phyloP scores from a whole-genome alignment of 37 sponge, comb jelly and placozoan genomes.

The Chondrosia reniformis region DNA sequence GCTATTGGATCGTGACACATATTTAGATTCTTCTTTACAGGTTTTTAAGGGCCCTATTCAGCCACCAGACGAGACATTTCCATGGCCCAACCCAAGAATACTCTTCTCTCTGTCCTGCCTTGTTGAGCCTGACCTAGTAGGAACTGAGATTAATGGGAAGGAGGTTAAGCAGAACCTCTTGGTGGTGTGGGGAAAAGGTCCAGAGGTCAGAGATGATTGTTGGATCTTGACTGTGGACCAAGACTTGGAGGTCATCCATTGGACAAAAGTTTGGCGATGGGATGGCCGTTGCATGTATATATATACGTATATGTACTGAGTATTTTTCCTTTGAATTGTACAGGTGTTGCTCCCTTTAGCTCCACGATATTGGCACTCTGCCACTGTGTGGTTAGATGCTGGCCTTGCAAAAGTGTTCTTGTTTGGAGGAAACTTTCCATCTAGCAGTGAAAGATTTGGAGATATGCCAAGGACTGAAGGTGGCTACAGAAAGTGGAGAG shows the following conservation, averaged over 20 bases:
- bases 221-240: too few species aligned
- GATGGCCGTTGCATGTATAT: background rate
- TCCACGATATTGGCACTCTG: slow-evolving; percentile 14
- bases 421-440: slow-evolving; percentile 20
- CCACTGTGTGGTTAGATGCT: background rate
- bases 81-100: slow-evolving; percentile 8
- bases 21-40: too few species aligned
- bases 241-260: background rate
- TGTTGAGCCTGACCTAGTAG: background rate
- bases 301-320: background rate
- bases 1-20: too few species aligned
- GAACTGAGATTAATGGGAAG: background rate
- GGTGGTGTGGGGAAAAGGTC: background rate
- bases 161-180: background rate
- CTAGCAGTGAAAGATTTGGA: background rate
- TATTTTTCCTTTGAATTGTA: background rate
- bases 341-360: background rate
- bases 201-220: too few species aligned
- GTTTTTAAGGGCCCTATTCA: too few species aligned
- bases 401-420: background rate
- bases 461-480: background rate
- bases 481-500: slow-evolving; percentile 17
- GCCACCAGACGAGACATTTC: background rate
- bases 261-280: too few species aligned
- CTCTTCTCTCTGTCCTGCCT: background rate